Base-by-base conservation (phyloP, 2,113 vertebrate species). In the Euleptes europaea region DNA sequence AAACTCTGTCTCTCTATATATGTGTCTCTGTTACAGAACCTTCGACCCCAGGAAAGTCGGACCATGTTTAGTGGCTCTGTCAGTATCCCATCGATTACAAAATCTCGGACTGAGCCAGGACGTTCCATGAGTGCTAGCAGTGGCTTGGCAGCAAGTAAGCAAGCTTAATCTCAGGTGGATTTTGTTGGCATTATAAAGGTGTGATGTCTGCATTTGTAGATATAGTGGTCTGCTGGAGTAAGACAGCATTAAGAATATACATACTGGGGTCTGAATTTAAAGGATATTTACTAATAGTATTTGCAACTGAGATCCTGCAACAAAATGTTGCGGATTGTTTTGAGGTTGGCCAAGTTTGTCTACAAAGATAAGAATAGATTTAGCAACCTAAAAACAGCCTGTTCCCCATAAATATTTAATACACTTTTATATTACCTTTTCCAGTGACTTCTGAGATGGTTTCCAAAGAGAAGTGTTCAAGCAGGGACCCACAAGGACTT, bases 61-160 rank as follows among this genome's bases (percentile, higher is more conserved):
- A 95, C 97, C 0, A 97, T 98, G 21, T 99, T 99, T 96, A 99
- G 98, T 6, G 98, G 98, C n/a, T 99, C 99, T 0, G 98, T 98
- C 96, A 99, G 98, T 88, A 99, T 99, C 91, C 98, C 99, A 1
- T 99, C 99, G 5, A 98, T 99, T 95, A 97, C 98, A 2, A 99
- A 98, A 89, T 97, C 98, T 93, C 97, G 98, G 87, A 96, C 94
- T 0, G 99, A 99, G 84, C 98, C 99, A 0, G 98, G 98, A 1
- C 97, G 99, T 11, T 99, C 99, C 54, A 99, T 99, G 99, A 99
- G 99, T 0, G 98, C 99, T 4, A 99, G 99, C 97, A 99, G 98
- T 0, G 98, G 99, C 10, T 94, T 99, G 73, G 98, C 97, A 84
- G 97, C 98, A 95, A 97, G 98, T 99, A 96, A 98, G 98, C 97